phyloP scores from a whole-genome alignment of 2,888 invertebrate species.

The Metellina segmentata region DNA sequence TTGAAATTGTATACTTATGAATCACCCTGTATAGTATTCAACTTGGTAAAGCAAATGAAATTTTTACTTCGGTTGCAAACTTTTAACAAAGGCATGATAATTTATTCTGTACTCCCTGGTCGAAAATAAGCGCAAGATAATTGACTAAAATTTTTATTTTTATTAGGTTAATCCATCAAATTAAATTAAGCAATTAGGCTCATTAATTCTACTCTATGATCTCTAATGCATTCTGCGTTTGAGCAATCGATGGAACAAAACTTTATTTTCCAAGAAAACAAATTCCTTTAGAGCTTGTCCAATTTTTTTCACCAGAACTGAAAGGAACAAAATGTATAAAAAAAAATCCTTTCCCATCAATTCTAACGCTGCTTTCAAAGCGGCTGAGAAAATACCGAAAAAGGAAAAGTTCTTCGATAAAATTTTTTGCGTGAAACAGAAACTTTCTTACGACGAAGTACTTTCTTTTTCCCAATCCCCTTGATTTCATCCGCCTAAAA shows the following conservation, averaged over 20 bases:
- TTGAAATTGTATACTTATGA: no score
- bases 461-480: constrained; percentile 4
- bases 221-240: not conserved
- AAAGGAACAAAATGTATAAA: no score
- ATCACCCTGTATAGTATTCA: no score
- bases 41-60: no score
- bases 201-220: not conserved
- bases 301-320: not conserved
- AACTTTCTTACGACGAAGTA: constrained; percentile 32
- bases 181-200: not conserved
- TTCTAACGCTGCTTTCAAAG: constrained; percentile 21
- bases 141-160: not conserved
- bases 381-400: not conserved
- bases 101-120: not conserved
- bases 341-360: not conserved
- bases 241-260: constrained; percentile 1
- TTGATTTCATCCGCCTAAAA: constrained; percentile 63
- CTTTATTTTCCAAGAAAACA: constrained; percentile 12
- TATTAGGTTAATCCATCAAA: not conserved
- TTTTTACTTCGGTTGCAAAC: no score
- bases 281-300: not conserved
- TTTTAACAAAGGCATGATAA: not conserved
- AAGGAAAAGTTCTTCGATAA: constrained; percentile 40
- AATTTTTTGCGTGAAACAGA: constrained; percentile 44
- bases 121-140: not conserved